phyloP scores from a whole-genome alignment of 2,888 invertebrate genomes.

The Acleris cristana region DNA sequence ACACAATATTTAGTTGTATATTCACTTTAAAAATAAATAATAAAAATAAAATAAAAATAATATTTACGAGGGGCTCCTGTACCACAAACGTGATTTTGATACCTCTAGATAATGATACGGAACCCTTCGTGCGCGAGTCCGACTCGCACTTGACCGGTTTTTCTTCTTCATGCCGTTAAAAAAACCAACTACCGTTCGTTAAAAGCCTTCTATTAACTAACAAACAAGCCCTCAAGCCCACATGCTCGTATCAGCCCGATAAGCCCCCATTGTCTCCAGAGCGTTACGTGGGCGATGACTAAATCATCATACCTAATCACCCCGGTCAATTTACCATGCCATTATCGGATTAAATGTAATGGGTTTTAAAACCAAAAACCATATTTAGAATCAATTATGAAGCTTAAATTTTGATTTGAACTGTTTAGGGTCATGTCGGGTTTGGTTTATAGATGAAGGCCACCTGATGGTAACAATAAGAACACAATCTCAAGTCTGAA shows the following conservation, averaged over 20 bases:
- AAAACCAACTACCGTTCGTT: neutral
- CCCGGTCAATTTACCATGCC: conserved; percentile 41
- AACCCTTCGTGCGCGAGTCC: too few species aligned
- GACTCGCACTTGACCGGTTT: too few species aligned
- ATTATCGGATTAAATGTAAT: conserved; percentile 36
- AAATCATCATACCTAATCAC: conserved; percentile 54
- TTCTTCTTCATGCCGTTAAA: too few species aligned
- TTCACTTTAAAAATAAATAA: too few species aligned
- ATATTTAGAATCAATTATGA: conserved; percentile 25
- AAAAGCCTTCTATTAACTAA: conserved; percentile 19
- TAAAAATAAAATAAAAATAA: too few species aligned
- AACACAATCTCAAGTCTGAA: too few species aligned
- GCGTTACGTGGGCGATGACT: conserved; percentile 53
- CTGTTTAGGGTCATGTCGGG: neutral
- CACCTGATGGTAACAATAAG: too few species aligned
- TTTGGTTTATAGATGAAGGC: neutral
- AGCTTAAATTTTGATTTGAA: neutral
- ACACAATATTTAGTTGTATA: too few species aligned
- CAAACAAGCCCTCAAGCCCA: conserved; percentile 25
- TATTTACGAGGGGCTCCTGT: too few species aligned
- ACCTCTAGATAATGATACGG: too few species aligned
- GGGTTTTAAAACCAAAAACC: conserved; percentile 23
- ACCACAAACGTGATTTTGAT: too few species aligned
- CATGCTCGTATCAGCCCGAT: conserved; percentile 51
- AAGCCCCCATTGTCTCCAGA: conserved; percentile 61